These are phyloP conservation scores for Troides aeacus DNA, from an alignment of 2,888 invertebrate species.

Conservation along the genomic window DNA sequence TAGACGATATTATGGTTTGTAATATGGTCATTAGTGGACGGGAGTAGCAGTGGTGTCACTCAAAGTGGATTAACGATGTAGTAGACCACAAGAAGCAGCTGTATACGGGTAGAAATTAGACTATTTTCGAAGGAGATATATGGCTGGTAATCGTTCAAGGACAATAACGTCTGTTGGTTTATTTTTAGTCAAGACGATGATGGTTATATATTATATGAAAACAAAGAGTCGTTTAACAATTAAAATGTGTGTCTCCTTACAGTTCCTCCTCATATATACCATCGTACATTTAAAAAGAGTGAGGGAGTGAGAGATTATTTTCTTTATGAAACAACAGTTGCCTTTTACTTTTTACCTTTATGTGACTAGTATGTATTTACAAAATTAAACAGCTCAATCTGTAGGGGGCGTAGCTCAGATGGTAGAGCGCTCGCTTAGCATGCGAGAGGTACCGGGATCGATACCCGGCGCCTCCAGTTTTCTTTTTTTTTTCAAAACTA, in stretches of 20 bases:
- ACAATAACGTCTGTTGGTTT: too few relatives aligned
- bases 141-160: too few relatives aligned
- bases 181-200: too few relatives aligned
- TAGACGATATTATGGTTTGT: too few relatives aligned
- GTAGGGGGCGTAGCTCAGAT: slow-evolving; percentile 73
- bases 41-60: too few relatives aligned
- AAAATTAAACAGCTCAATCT: neutral
- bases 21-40: too few relatives aligned
- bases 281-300: neutral
- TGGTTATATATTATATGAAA: too few relatives aligned
- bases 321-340: neutral
- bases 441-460: slow-evolving; percentile 80
- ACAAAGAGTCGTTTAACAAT: too few relatives aligned
- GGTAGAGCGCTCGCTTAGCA: slow-evolving; percentile 81
- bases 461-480: slow-evolving; percentile 75
- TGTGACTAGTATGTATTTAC: slow-evolving; percentile 59
- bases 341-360: slow-evolving; percentile 1
- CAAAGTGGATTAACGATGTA: too few relatives aligned
- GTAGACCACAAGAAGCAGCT: too few relatives aligned
- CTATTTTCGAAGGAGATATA: too few relatives aligned
- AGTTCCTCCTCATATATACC: neutral
- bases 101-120: too few relatives aligned
- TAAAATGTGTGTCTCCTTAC: neutral
- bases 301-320: neutral
- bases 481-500: neutral